These are phyloP conservation scores for Drosophila ohnishii DNA, from an alignment of 1,140 invertebrate genomes.

Conservation along the genomic window DNA sequence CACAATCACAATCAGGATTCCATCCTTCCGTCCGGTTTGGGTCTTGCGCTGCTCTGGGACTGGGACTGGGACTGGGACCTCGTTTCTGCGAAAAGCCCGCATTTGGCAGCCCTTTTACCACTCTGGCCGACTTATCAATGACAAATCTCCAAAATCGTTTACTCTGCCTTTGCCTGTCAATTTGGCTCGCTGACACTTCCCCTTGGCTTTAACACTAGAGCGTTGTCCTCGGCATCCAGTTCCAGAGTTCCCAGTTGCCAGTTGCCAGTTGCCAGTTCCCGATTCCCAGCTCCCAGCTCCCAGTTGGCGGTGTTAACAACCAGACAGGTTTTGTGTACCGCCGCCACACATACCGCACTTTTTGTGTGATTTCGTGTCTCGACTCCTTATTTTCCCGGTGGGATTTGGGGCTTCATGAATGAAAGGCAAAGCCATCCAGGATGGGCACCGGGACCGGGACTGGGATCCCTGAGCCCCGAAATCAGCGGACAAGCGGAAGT, in stretches of 20 bases:
- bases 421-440: slow-evolving; percentile 65
- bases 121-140: slow-evolving; percentile 78
- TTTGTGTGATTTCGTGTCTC: slow-evolving; percentile 51
- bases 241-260: neutral
- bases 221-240: slow-evolving; percentile 19
- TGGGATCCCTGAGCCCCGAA: slow-evolving; percentile 26
- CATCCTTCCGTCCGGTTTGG: slow-evolving; percentile 56
- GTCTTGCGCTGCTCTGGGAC: slow-evolving; percentile 6
- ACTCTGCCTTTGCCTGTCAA: slow-evolving; percentile 76
- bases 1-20: slow-evolving; percentile 43
- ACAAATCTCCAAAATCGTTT: slow-evolving; percentile 82
- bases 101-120: slow-evolving; percentile 66
- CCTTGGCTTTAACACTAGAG: slow-evolving; percentile 46
- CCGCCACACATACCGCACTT: slow-evolving; percentile 62
- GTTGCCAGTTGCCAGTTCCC: slow-evolving; percentile 4
- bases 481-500: slow-evolving; percentile 70
- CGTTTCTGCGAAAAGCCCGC: slow-evolving; percentile 71
- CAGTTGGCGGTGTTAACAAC: slow-evolving; percentile 52
- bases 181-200: slow-evolving; percentile 78
- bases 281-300: slow-evolving; percentile 27
- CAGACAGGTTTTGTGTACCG: slow-evolving; percentile 61
- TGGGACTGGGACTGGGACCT: slow-evolving; percentile 21
- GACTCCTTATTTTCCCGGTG: slow-evolving; percentile 73
- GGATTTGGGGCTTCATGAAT: slow-evolving; percentile 75
- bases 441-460: slow-evolving; percentile 4